Percentiles rank a stretch among this genome's conserved stretches.
Conservation (phyloP, 2,797 vertebrate genomes). For the Phoebastria nigripes region DNA sequence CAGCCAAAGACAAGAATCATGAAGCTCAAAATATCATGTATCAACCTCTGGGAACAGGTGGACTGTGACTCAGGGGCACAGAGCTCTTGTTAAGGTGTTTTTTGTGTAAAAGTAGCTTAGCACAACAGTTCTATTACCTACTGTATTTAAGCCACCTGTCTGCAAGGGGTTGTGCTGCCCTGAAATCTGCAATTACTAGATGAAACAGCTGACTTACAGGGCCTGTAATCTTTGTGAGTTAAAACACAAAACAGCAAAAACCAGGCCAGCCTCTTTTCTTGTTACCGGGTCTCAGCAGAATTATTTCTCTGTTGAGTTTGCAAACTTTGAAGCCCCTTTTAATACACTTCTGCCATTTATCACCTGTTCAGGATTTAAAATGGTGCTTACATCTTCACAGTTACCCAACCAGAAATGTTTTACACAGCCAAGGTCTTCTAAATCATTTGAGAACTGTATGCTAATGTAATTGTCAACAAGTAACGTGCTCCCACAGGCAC, state of each 20-base stretch:
- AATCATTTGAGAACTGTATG: not conserved
- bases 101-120: conserved; percentile 67
- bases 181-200: conserved; percentile 43
- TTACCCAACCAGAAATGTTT: not conserved
- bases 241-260: conserved; percentile 1
- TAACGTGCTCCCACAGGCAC: not conserved
- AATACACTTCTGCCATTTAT: not conserved
- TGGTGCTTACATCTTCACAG: not conserved
- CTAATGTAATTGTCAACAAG: not conserved
- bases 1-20: not conserved
- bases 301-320: not conserved
- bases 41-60: conserved; percentile 65
- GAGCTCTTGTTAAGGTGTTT: conserved; percentile 69
- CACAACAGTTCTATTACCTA: conserved; percentile 51
- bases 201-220: conserved; percentile 57
- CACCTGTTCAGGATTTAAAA: conserved; percentile 26
- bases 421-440: not conserved
- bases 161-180: conserved; percentile 46
- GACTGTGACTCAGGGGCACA: conserved; percentile 40
- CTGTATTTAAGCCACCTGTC: conserved; percentile 69
- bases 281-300: not conserved
- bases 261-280: not conserved
- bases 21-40: conserved; percentile 41
- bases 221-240: not conserved
- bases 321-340: not conserved